Base-by-base conservation (phyloP, 2,797 vertebrate species). In the Phoebastria nigripes region DNA sequence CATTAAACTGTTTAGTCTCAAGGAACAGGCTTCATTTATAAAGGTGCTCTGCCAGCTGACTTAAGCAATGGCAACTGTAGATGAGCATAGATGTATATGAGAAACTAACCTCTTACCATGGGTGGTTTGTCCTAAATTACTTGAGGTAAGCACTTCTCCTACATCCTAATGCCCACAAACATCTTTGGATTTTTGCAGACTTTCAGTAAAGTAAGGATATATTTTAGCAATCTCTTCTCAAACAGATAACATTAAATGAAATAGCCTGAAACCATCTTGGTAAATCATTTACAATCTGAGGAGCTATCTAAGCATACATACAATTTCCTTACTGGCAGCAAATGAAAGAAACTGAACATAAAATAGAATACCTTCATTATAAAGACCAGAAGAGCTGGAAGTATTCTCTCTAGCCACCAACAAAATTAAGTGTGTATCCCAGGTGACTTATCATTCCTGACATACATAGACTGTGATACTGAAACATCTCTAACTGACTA, bases 161-260 rank as follows among this genome's bases (percentile, higher is more conserved):
- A 29, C 62, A 59, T 31, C 51, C 79, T 73, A 88, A 96, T 70
- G 69, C 58, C 39, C 74, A 91, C 42, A 94, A 55, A 82, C 41
- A 84, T 42, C 76, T 93, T 89, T 18, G 90, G 37, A 74, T 72
- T 93, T 91, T 88, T 95, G 79, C 89, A 97, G 76, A 81, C 54
- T 94, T 93, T 44, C 81, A 69, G 58, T 61, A 91, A 93, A 81
- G 87, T 62, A 44, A 65, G 28, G 61, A 85, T 82, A 7, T 74
- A 92, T 88, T 91, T 92, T 65, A 93, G 58, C 72, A 86, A 87
- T 83, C 69, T 85, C 41, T 83, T 90, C 79, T 92, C 69, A 58
- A 89, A 90, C 69, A 42, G 93, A 17, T 87, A 96, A 83, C 61
- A 49, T 70, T 70, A 82, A 88, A 95, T 52, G 42, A 84, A 90